Conservation (phyloP, 35 echinoderm and acorn worm species). For the Anneissia japonica region DNA sequence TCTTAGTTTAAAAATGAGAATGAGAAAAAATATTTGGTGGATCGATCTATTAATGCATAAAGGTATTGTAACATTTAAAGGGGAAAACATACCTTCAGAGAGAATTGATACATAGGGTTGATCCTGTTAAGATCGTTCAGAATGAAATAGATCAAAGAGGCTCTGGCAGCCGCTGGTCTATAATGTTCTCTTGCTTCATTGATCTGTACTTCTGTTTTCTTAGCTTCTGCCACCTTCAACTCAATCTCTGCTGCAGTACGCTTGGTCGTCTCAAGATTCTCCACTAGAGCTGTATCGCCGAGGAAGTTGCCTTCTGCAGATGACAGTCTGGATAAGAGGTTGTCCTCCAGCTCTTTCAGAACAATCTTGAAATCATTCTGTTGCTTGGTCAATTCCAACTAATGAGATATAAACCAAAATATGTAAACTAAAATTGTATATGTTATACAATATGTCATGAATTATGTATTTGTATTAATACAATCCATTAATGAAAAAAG, state of each 20-base stretch:
- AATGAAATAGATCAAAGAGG: conserved; percentile 96
- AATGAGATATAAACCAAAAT: too few species aligned
- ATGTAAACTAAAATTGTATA: too few species aligned
- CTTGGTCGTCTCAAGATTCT: conserved; percentile 98
- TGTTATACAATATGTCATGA: too few species aligned
- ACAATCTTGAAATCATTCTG: conserved; percentile 99
- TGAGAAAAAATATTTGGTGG: too few species aligned
- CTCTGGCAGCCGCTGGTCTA: conserved; percentile 84
- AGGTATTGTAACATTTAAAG: too few species aligned
- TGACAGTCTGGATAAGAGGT: conserved; percentile 87
- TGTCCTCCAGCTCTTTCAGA: conserved; percentile 92
- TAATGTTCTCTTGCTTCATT: conserved; percentile 94
- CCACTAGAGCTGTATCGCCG: conserved; percentile 91
- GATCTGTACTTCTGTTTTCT: conserved; percentile 91
- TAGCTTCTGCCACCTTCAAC: conserved; percentile 97
- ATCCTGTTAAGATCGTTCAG: conserved; percentile 97
- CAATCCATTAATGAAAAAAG: too few species aligned
- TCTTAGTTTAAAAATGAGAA: too few species aligned
- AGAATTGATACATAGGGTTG: conserved; percentile 98
- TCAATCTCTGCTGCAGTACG: conserved; percentile 92
- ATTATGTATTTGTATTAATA: too few species aligned
- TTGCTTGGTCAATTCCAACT: conserved; percentile 92
- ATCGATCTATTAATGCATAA: too few species aligned
- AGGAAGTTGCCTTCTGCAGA: conserved; percentile 99
- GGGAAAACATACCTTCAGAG: conserved; percentile 81